Base-by-base conservation (phyloP, 2,888 invertebrate genomes). In the Sinopyrophorus schimmeli region DNA sequence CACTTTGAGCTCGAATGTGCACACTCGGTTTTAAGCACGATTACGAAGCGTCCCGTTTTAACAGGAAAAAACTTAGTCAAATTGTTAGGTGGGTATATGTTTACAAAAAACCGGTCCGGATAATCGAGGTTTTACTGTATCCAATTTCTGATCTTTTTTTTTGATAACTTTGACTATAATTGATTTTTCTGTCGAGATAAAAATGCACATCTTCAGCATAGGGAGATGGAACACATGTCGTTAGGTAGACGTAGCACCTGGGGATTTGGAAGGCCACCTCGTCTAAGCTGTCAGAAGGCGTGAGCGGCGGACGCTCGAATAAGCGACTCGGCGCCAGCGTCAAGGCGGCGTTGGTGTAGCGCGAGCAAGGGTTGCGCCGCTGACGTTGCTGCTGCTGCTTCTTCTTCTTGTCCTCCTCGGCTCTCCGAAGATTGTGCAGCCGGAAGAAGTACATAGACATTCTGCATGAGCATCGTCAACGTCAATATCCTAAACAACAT, bases 361-460 rank as follows among this genome's bases (percentile, higher is more conserved):
- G 74, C 12, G 62, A 58, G 32, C 51, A 48, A 21, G 48, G 47
- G 30, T 50, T 55, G 42, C 56, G 50, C 23, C 58, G 52, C 24
- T 56, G 63, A 48, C 69, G 70, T 32, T 55, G 58, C 31, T 56
- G 64, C 55, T 74, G 71, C 64, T 81, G 77, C 67, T 80, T 82
- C 70, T 83, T 82, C 59, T 83, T 80, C 71, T 83, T 83, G 68
- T 80, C 81, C 75, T 89, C 89, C 77, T 88, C 88, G 73, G 87
- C 87, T 57, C 92, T 85, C 75, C 86, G 90, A 72, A 89, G 82
- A 79, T 90, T 91, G 83, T 90, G 92, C 74, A 92, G 84, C 66
- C 92, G 92, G 78, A 92, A 92, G 87, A 92, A 92, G 83, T 92
- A 92, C 83, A 92, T 84, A 81, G 92, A 92, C 92, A 92, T 92